These are phyloP conservation scores for Leucophora obtusa DNA, from an alignment of 2,888 invertebrate genomes.

Conservation along the genomic window DNA sequence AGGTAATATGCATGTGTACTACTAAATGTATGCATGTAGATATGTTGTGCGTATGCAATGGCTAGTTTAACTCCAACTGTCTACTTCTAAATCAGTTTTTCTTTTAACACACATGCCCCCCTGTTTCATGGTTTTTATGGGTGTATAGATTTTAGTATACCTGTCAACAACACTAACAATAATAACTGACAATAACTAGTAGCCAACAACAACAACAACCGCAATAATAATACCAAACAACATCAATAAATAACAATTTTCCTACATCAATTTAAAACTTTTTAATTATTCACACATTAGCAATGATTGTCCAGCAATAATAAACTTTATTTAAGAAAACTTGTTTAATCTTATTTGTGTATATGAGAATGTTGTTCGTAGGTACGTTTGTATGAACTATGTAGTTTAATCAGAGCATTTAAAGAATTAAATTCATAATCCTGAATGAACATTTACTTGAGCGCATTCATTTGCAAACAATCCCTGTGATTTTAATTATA, in stretches of 20 bases:
- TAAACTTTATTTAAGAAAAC: not conserved
- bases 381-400: too few relatives aligned
- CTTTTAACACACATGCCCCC: not conserved
- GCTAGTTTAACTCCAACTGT: not conserved
- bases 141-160: conserved; percentile 7
- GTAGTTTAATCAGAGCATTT: too few relatives aligned
- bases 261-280: conserved; percentile 51
- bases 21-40: conserved; percentile 1
- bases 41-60: conserved; percentile 24
- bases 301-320: conserved; percentile 37
- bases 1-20: conserved; percentile 4
- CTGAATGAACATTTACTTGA: too few relatives aligned
- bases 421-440: too few relatives aligned
- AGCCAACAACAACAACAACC: conserved; percentile 9
- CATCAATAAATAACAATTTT: conserved; percentile 59
- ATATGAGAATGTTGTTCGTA: too few relatives aligned
- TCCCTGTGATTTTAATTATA: too few relatives aligned
- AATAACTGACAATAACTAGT: conserved; percentile 33
- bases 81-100: not conserved
- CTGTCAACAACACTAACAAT: conserved; percentile 41
- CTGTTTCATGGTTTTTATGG: not conserved
- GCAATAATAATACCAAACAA: conserved; percentile 36
- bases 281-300: conserved; percentile 64
- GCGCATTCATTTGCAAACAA: too few relatives aligned
- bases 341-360: not conserved